Percentiles rank a stretch among this genome's conserved stretches.
phyloP scores from a whole-genome alignment of 2,888 invertebrate species.

The Dendrolimus pini region DNA sequence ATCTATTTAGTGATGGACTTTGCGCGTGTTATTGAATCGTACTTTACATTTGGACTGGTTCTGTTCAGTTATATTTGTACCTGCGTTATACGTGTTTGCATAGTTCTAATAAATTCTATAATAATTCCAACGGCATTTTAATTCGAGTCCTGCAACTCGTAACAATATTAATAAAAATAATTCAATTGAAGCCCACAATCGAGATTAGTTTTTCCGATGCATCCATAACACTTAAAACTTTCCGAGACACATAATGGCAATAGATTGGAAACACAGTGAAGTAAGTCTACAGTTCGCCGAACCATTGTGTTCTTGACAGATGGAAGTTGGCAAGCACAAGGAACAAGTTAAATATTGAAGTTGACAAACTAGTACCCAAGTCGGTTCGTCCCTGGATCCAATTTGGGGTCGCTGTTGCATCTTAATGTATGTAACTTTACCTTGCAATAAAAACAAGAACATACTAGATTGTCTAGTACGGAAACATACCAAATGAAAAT shows the following conservation, averaged over 20 bases:
- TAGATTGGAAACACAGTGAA: conserved; percentile 28
- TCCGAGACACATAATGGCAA: conserved; percentile 22
- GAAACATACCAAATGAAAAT: too few relatives aligned
- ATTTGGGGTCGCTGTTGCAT: conserved; percentile 31
- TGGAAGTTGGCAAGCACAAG: conserved; percentile 42
- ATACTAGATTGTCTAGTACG: not conserved
- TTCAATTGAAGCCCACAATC: conserved; percentile 7
- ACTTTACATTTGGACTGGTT: too few relatives aligned
- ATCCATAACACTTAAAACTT: conserved; percentile 24
- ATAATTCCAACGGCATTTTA: too few relatives aligned
- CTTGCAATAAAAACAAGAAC: conserved; percentile 1
- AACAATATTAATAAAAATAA: not conserved
- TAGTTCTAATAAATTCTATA: too few relatives aligned
- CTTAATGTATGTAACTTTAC: conserved; percentile 6
- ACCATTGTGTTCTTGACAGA: conserved; percentile 46
- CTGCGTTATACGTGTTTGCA: too few relatives aligned
- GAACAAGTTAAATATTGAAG: conserved; percentile 61
- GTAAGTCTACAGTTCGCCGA: conserved; percentile 28
- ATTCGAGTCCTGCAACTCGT: too few relatives aligned
- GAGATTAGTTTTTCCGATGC: conserved; percentile 17
- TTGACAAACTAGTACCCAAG: conserved; percentile 50
- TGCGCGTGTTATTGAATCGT: too few relatives aligned
- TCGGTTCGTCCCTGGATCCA: conserved; percentile 32
- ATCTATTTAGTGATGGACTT: too few relatives aligned
- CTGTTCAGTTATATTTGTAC: too few relatives aligned